Conservation (phyloP, 2,888 invertebrate species). For the Alviniconcha strummeri region DNA sequence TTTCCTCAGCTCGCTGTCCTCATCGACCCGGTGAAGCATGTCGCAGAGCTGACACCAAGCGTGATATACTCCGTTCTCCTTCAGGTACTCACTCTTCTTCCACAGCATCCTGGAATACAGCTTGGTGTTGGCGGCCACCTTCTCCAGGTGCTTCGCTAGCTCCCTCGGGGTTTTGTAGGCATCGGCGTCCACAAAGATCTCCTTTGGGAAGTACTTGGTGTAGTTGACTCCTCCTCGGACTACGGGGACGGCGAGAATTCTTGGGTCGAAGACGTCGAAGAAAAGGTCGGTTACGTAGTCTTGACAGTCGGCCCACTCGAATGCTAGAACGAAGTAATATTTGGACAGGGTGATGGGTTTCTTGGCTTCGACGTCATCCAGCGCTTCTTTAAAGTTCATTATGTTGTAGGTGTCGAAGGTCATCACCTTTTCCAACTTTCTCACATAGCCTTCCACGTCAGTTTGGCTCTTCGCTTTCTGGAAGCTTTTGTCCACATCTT, state of each 20-base stretch:
- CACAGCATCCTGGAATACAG: conserved; percentile 5
- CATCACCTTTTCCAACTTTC: background rate
- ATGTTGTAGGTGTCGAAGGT: background rate
- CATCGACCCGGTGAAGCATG: background rate
- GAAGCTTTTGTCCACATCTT: conserved; percentile 21
- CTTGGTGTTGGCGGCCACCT: conserved; percentile 1
- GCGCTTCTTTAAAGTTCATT: background rate
- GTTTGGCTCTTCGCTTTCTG: conserved; percentile 8
- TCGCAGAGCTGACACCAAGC: conserved; percentile 27
- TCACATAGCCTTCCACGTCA: conserved; percentile 10
- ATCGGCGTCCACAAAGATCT: conserved; percentile 3
- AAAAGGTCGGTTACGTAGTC: conserved; percentile 14
- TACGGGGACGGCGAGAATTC: conserved; percentile 2
- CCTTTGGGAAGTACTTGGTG: conserved; percentile 8
- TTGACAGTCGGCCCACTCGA: conserved; percentile 4
- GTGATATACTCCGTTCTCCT: background rate
- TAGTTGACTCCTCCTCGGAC: conserved; percentile 18
- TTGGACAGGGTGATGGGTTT: background rate
- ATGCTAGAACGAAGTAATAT: conserved; percentile 10
- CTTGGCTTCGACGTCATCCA: background rate
- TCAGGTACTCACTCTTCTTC: conserved; percentile 13
- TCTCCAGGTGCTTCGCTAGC: background rate
- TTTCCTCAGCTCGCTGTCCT: background rate
- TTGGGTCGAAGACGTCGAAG: conserved; percentile 15
- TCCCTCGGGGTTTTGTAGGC: background rate